Evolutionary conservation across 2,113 vertebrate species (phyloP).

Genomic region (Grantiella picta): DNA sequence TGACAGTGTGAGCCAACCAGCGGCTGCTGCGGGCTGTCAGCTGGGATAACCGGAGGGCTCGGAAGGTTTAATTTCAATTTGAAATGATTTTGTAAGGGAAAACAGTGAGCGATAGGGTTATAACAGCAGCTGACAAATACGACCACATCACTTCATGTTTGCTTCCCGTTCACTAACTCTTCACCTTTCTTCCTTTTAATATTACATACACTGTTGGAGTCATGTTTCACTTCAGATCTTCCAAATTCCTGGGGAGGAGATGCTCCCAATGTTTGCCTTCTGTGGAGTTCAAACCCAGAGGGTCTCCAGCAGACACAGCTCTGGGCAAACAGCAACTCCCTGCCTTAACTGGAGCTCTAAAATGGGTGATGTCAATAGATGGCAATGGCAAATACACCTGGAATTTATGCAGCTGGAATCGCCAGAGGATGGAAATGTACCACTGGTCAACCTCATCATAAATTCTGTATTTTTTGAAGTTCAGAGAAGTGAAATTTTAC

Average conservation of each 20-base stretch:
- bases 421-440: background rate
- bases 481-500: background rate
- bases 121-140: slow-evolving; percentile 13
- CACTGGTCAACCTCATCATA: accelerated
- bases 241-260: background rate
- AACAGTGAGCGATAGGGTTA: background rate
- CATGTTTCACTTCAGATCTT: background rate
- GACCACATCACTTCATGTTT: background rate
- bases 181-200: background rate
- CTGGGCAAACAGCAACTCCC: background rate
- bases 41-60: background rate
- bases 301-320: background rate
- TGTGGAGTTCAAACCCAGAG: background rate
- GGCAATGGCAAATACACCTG: background rate
- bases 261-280: background rate
- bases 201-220: background rate
- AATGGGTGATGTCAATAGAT: background rate
- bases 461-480: background rate
- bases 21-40: background rate
- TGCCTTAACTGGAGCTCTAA: background rate
- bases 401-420: background rate
- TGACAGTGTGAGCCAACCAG: background rate
- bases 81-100: background rate
- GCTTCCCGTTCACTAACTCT: background rate
- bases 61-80: background rate